These are phyloP conservation scores for Cheilosia variabilis DNA, from an alignment of 2,888 invertebrate species.

Conservation along the genomic window DNA sequence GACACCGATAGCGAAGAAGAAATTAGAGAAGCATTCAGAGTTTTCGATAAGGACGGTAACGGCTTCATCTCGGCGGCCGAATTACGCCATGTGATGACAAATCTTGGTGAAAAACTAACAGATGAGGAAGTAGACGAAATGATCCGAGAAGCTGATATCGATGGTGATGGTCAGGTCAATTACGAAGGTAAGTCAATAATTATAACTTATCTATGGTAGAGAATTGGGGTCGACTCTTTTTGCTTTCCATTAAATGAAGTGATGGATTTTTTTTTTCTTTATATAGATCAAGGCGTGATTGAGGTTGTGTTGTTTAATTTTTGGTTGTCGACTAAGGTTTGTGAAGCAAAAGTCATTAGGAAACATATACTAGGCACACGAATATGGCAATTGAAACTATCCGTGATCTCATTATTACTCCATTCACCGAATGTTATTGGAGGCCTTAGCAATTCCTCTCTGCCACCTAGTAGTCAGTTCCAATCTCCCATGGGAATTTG, in stretches of 20 bases:
- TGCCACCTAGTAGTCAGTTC: conserved; percentile 3
- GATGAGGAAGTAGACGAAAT: conserved; percentile 99
- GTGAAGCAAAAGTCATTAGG: background rate
- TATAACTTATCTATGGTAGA: background rate
- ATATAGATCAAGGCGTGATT: conserved; percentile 23
- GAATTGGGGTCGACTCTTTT: background rate
- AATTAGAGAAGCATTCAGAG: conserved; percentile 99
- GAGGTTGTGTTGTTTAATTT: conserved; percentile 4
- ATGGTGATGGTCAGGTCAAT: conserved; percentile 98
- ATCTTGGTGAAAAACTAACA: conserved; percentile 99
- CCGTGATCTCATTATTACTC: conserved; percentile 5
- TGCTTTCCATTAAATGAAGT: background rate
- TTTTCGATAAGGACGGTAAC: conserved; percentile 99
- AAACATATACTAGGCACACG: background rate
- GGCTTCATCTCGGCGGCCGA: conserved; percentile 99
- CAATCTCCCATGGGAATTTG: conserved; percentile 28
- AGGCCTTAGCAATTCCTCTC: background rate
- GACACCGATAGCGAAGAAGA: conserved; percentile 99
- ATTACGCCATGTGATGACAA: conserved; percentile 99
- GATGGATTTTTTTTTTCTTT: conserved; percentile 30
- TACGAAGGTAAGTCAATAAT: conserved; percentile 81
- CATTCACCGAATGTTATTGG: background rate
- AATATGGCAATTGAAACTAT: background rate
- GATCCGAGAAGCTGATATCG: conserved; percentile 99
- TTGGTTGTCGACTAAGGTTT: background rate